Base-by-base conservation (phyloP, 2,797 vertebrate species). In the Lutjanus argentimaculatus region DNA sequence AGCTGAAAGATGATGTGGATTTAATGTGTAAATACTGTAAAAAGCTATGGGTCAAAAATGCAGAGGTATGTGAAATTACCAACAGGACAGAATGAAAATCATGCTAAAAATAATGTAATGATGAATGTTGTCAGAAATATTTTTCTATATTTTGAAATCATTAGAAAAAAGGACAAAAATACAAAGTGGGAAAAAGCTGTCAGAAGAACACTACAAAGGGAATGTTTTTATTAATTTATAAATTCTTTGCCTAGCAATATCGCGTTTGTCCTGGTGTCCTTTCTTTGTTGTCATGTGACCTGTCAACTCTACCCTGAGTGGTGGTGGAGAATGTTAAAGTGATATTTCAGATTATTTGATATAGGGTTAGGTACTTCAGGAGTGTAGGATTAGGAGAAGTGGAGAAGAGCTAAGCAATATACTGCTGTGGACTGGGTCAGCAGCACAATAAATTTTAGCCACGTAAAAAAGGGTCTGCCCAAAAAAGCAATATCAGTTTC, bases 201-300 rank as follows among this genome's bases (percentile, higher is more conserved):
- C 87, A 90, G 87, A 91, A 86, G 82, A 95, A 95, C 94, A 95
- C 93, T 94, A 93, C 93, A 93, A 96, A 96, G 95, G 95, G 95
- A 96, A 95, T 95, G 94, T 95, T 96, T 96, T 93, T 96, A 96
- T 96, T 96, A 95, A 96, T 96, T 96, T 96, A 96, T 96, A 96
- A 96, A 96, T 88, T 95, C 88, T 94, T 96, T 96, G 95, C 91
- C 93, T 94, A 93, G 94, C 94, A 95, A 95, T 93, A 95, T 80
- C 7, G 45, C 63, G 9, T 51, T 84, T 90, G 89, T 90, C 90
- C 64, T 75, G 66, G 82, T 92, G 68, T 94, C 66, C 71, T 87
- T 89, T 92, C 79, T 92, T 81, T 78, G 22, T 48, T 43, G 46
- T 79, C 64, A 58, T 55, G 19, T 58, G 14, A n/a, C 11, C 46